Conservation (phyloP, 2,113 vertebrate genomes). For the Rhinolophus ferrumequinum region DNA sequence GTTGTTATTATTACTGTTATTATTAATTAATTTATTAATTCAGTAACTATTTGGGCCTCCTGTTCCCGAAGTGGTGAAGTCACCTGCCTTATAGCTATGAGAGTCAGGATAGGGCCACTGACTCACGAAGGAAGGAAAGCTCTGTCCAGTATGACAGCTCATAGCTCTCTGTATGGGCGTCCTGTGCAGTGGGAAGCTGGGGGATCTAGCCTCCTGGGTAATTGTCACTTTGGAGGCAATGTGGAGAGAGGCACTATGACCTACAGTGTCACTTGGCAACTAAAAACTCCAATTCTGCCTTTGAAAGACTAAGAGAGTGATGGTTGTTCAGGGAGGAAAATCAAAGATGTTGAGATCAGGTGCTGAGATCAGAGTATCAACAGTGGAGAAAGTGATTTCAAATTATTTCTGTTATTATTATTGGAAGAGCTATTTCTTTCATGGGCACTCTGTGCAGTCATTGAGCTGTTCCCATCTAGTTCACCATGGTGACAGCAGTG, state of each 20-base stretch:
- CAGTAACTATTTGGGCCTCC: background rate
- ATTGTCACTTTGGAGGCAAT: background rate
- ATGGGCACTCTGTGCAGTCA: background rate
- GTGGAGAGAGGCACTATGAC: background rate
- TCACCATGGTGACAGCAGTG: background rate
- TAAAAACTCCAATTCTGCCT: background rate
- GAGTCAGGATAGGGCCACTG: background rate
- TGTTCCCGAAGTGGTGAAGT: background rate
- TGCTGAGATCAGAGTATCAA: background rate
- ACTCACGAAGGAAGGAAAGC: background rate
- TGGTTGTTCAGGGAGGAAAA: background rate
- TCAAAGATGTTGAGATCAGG: background rate
- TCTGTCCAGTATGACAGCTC: background rate
- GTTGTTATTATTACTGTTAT: background rate
- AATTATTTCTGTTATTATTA: background rate
- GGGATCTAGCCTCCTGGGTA: background rate
- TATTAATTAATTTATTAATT: background rate
- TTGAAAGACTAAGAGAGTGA: background rate
- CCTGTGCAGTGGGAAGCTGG: background rate
- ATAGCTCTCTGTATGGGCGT: background rate
- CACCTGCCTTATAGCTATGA: background rate
- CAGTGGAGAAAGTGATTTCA: background rate
- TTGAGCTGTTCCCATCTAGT: background rate
- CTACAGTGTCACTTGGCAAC: background rate
- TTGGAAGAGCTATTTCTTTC: background rate